Base-by-base conservation (phyloP, 1,140 invertebrate species). In the Euschistus heros region DNA sequence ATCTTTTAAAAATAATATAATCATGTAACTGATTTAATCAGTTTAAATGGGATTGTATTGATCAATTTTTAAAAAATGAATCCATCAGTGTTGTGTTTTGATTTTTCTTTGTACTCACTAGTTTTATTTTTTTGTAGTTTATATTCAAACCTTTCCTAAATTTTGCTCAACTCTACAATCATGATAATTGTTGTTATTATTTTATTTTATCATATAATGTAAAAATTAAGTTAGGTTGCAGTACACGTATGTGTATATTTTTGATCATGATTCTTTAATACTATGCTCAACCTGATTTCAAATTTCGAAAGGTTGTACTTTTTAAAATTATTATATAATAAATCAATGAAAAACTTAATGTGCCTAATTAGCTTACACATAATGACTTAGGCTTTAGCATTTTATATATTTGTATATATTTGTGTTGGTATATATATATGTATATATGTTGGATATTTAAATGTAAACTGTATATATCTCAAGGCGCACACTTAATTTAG, bases 281-380 rank as follows among this genome's bases (percentile, higher is more conserved):
- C n/a, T 50, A 20, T 50, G 47, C 47, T 50, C 47, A 50, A 50
- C 47, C 47, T 50, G 22, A 10, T 22, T 50, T 50, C 8, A 50
- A 22, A 50, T 22, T 50, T 50, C n/a, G 10, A 50, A 50, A 50
- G 47, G 47, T 50, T 50, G 47, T 50, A 50, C 3, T 50, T 50
- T 50, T 50, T 50, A 50, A 5, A 18, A 50, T 20, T 50, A 20
- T 6, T 20, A 6, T 2, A 1, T 50, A 50, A 18, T 18, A 50
- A 22, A 50, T 20, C 22, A 18, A 50, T 20, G 47, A 50, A 50
- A 50, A 18, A 50, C 22, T 50, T 50, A 22, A 50, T 50, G 47
- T 50, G 47, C 47, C 47, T 50, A 50, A 50, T 50, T 50, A 50
- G 47, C 47, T 50, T 50, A 50, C 47, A 50, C 22, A 10, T 50